Conservation (phyloP, 2,113 vertebrate genomes). For the Mungos mungo region DNA sequence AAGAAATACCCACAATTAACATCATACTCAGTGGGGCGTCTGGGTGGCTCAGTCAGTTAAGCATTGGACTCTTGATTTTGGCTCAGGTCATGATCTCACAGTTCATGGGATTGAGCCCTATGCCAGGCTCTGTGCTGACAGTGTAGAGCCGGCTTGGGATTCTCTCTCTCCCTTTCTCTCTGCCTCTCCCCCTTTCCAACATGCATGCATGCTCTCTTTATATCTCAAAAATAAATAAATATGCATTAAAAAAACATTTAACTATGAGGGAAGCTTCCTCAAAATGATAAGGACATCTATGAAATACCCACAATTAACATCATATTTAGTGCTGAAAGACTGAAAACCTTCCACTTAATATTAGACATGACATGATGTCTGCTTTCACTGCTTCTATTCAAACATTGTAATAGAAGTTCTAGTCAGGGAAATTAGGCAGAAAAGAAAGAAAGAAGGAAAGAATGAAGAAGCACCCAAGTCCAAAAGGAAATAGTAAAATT, state of each 20-base stretch:
- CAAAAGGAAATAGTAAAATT: constrained; percentile 1
- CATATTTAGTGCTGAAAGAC: neutral
- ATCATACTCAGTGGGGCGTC: neutral
- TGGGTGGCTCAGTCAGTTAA: too few relatives aligned
- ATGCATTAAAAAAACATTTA: neutral
- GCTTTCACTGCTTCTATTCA: neutral
- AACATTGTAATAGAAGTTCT: neutral
- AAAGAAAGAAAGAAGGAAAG: neutral
- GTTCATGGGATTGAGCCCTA: too few relatives aligned
- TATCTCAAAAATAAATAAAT: too few relatives aligned
- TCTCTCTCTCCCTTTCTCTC: too few relatives aligned
- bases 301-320: neutral
- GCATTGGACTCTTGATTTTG: too few relatives aligned
- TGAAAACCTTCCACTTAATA: neutral
- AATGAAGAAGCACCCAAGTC: neutral
- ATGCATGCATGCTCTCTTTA: too few relatives aligned
- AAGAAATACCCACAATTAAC: neutral
- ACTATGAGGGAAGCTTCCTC: neutral
- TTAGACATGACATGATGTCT: neutral
- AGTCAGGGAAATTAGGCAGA: neutral
- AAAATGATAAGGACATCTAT: neutral
- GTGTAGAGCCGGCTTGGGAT: too few relatives aligned
- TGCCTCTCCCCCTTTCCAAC: too few relatives aligned
- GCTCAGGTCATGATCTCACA: too few relatives aligned
- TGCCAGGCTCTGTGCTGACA: too few relatives aligned